Percentiles rank a stretch among this genome's conserved stretches.
These are phyloP conservation scores for Ceratina japonica DNA, from an alignment of 1,140 invertebrate species.

Conservation along the genomic window DNA sequence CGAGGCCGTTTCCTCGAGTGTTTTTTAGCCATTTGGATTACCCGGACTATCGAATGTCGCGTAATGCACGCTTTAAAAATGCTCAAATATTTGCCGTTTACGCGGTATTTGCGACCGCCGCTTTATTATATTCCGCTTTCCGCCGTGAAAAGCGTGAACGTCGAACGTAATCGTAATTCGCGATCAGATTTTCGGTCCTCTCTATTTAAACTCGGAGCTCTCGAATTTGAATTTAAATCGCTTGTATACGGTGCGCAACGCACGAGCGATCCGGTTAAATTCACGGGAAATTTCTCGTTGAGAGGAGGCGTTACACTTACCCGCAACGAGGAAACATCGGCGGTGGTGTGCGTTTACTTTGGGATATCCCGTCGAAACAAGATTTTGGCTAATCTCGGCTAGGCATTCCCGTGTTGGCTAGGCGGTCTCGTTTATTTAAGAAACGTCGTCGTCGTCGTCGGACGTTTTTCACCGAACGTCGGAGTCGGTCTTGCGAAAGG, in stretches of 20 bases:
- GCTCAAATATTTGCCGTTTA: neutral
- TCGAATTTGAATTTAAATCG: neutral
- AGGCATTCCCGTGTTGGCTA: neutral
- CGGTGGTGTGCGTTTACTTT: slow-evolving; percentile 15
- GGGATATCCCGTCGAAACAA: slow-evolving; percentile 16
- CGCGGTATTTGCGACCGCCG: neutral
- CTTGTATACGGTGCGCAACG: neutral
- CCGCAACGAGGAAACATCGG: neutral
- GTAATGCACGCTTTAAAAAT: neutral
- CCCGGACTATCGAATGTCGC: neutral
- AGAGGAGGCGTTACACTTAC: neutral
- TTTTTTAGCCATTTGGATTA: slow-evolving; percentile 18
- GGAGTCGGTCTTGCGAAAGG: neutral
- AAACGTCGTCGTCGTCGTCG: slow-evolving; percentile 14
- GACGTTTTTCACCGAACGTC: slow-evolving; percentile 27
- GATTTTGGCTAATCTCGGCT: slow-evolving; percentile 26
- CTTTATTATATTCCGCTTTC: neutral
- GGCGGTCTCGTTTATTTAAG: slow-evolving; percentile 4
- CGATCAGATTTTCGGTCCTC: no score
- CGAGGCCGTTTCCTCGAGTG: neutral
- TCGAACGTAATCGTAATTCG: no score
- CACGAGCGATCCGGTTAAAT: neutral
- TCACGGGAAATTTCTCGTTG: neutral
- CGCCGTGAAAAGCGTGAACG: no score
- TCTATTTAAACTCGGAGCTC: no score